phyloP scores from a whole-genome alignment of 2,797 vertebrate genomes.

The Valencia hispanica region DNA sequence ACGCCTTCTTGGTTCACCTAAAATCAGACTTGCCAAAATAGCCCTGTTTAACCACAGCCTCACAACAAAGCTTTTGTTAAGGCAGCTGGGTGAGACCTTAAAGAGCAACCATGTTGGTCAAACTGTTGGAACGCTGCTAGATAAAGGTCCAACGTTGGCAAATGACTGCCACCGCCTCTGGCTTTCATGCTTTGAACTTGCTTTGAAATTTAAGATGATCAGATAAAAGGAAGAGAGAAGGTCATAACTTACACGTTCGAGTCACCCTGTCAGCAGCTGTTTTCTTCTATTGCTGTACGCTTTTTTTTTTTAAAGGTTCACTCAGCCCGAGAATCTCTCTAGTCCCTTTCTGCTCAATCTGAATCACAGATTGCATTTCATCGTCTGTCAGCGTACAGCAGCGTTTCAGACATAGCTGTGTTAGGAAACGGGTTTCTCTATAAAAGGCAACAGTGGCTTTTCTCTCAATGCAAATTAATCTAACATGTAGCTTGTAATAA shows the following conservation, averaged over 20 bases:
- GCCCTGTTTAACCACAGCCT: slow-evolving; percentile 34
- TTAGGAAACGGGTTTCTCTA: slow-evolving; percentile 43
- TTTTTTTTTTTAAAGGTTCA: neutral
- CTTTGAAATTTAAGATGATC: neutral
- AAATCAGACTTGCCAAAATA: neutral
- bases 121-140: slow-evolving; percentile 11
- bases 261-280: neutral
- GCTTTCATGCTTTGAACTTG: slow-evolving; percentile 6
- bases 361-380: slow-evolving; percentile 12
- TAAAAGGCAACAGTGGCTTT: slow-evolving; percentile 77
- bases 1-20: neutral
- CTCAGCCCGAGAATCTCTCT: slow-evolving; percentile 12
- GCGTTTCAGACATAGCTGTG: slow-evolving; percentile 22
- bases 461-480: slow-evolving; percentile 31
- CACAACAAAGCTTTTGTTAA: slow-evolving; percentile 37
- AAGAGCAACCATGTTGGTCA: slow-evolving; percentile 18
- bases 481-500: slow-evolving; percentile 8
- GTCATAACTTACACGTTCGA: neutral
- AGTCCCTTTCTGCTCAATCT: slow-evolving; percentile 21
- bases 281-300: neutral
- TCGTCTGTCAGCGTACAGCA: slow-evolving; percentile 9
- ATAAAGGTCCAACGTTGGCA: slow-evolving; percentile 18
- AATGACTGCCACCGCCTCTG: slow-evolving; percentile 16
- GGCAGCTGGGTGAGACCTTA: slow-evolving; percentile 68
- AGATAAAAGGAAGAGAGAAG: neutral